These are phyloP conservation scores for Phrynocephalus versicolor DNA, from an alignment of 2,113 vertebrate genomes.

Conservation along the genomic window DNA sequence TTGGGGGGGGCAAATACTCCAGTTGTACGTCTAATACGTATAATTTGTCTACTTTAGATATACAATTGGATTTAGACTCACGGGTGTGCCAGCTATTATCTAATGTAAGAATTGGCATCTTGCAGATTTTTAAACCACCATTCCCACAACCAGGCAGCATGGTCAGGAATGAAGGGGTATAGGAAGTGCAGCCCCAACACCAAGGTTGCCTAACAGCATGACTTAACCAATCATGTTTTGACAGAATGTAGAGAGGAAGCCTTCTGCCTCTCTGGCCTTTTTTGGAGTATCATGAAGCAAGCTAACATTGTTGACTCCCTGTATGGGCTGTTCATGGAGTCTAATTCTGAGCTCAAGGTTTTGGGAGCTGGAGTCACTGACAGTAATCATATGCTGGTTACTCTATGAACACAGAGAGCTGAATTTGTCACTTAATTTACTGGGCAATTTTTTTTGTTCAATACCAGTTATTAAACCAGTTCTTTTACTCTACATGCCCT, in stretches of 20 bases:
- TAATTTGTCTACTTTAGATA: too few relatives aligned
- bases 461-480: constrained; percentile 44
- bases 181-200: neutral
- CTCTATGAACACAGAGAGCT: constrained; percentile 28
- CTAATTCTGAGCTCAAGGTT: neutral
- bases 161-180: neutral
- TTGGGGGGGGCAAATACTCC: too few relatives aligned
- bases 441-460: neutral
- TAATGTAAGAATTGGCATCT: too few relatives aligned
- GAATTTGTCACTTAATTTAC: constrained; percentile 41
- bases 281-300: neutral
- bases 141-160: neutral
- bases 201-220: neutral
- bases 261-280: neutral
- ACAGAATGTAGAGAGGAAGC: neutral
- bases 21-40: too few relatives aligned
- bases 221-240: neutral
- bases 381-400: neutral
- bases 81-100: too few relatives aligned
- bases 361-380: neutral
- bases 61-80: too few relatives aligned
- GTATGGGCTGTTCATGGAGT: neutral
- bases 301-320: neutral
- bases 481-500: constrained; percentile 41
- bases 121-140: neutral